Base-by-base conservation (phyloP, 2,113 vertebrate species). In the Synodontis membranacea region DNA sequence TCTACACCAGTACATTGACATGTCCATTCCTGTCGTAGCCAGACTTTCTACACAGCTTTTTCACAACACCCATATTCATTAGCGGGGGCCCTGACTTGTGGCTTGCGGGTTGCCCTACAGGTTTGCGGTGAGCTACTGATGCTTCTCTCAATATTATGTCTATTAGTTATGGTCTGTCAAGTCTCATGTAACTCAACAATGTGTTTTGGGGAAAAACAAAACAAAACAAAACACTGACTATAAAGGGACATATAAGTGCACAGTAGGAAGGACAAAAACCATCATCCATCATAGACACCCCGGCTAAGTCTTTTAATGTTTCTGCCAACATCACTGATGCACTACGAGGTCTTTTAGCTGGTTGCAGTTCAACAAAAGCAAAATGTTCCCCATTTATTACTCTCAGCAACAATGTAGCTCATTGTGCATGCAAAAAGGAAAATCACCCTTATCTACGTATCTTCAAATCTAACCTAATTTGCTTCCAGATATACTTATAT, bases 151-250 rank as follows among this genome's bases (percentile, higher is more conserved):
- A 86, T 54, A 54, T 37, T n/a, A n/a, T 44, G 31, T 60, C n/a
- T 44, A 17, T 81, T 39, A 50, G 68, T 82, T 50, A 54, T 58
- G 64, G 52, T 80, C 62, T 80, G 58, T 87, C 72, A 58, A 84
- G 48, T 83, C 19, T 70, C 23, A 25, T 44, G 37, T 62, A 75
- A 81, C 80, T 89, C 66, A 72, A 74, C 48, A 46, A 14, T 72
- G 50, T 37, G 23, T 80, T 79, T 75, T 19, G 54, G 76, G 82
- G 46, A 39, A 68, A 31, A 70, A 87, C 85, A 52, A 78, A 68
- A 56, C n/a, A 60, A 44, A 66, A n/a, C 58, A 86, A 87, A 56
- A 80, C 72, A 60, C 31, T 42, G 48, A 46, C 62, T 76, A 50
- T 56, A 39, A 70, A 56, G 28, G 54, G 72, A 54, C 86, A 68